Evolutionary conservation across 2,113 vertebrate species (phyloP).

Genomic region (Ptilonorhynchus violaceus): DNA sequence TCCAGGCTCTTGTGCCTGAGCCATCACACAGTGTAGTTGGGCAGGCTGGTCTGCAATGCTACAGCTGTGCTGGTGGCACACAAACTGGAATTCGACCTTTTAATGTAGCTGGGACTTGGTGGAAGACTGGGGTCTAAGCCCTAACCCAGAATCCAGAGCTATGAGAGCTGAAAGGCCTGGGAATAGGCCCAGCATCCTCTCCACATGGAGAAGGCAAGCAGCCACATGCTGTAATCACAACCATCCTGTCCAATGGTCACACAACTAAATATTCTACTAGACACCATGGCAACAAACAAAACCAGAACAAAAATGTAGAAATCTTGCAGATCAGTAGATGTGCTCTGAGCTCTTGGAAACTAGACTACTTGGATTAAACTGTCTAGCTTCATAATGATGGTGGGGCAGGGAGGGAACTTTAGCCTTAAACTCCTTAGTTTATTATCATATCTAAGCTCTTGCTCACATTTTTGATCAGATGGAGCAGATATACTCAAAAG

Average conservation of each 20-base stretch:
- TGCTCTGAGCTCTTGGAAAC: neutral
- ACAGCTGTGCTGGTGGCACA: neutral
- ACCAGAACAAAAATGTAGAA: neutral
- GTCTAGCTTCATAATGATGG: neutral
- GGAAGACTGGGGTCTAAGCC: neutral
- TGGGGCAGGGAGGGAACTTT: neutral
- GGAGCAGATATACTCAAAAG: neutral
- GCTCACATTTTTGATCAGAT: neutral
- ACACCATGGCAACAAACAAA: neutral
- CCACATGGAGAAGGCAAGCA: neutral
- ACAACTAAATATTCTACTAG: neutral
- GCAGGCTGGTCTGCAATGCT: rapidly evolving
- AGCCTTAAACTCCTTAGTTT: neutral
- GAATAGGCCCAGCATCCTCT: rapidly evolving
- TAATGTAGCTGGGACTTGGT: neutral
- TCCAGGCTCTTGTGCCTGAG: neutral
- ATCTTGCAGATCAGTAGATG: neutral
- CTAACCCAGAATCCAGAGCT: neutral
- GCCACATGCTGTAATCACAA: neutral
- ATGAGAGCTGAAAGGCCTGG: neutral
- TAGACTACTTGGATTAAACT: neutral
- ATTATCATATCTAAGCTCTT: neutral
- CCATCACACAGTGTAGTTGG: neutral
- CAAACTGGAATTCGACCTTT: neutral
- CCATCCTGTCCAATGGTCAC: neutral